These are phyloP conservation scores for Chloropsis hardwickii DNA, from an alignment of 2,113 vertebrate species.

Conservation along the genomic window DNA sequence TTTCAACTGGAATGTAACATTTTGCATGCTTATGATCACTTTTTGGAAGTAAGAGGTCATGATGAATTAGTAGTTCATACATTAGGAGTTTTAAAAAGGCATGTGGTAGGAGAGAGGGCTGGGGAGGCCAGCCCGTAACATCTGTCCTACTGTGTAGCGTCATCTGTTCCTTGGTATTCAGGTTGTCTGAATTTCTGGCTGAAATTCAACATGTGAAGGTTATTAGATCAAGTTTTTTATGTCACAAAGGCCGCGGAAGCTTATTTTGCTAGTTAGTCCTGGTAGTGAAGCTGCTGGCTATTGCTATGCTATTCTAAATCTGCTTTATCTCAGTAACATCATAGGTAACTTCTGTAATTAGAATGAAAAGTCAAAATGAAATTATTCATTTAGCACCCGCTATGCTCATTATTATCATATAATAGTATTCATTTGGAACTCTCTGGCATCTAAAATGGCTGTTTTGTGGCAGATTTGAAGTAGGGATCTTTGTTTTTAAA, in stretches of 20 bases:
- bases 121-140: not conserved
- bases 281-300: conserved; percentile 3
- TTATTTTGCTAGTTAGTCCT: not conserved
- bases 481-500: conserved; percentile 9
- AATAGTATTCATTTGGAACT: conserved; percentile 11
- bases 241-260: not conserved
- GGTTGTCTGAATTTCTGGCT: conserved; percentile 22
- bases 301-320: not conserved
- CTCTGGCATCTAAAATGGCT: conserved; percentile 50
- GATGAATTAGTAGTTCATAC: not conserved
- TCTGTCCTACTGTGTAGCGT: not conserved
- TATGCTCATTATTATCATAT: not conserved
- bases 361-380: conserved; percentile 24
- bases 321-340: not conserved
- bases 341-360: not conserved
- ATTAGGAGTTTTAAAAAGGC: not conserved
- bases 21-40: not conserved
- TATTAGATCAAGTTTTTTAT: not conserved
- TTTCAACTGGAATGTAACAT: not conserved
- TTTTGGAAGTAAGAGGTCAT: not conserved
- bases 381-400: conserved; percentile 4
- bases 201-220: not conserved
- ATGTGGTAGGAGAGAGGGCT: not conserved
- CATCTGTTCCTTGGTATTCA: not conserved
- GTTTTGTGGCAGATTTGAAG: conserved; percentile 25